Evolutionary conservation across 2,797 vertebrate genomes (phyloP).

Genomic region (Babyrousa celebensis): DNA sequence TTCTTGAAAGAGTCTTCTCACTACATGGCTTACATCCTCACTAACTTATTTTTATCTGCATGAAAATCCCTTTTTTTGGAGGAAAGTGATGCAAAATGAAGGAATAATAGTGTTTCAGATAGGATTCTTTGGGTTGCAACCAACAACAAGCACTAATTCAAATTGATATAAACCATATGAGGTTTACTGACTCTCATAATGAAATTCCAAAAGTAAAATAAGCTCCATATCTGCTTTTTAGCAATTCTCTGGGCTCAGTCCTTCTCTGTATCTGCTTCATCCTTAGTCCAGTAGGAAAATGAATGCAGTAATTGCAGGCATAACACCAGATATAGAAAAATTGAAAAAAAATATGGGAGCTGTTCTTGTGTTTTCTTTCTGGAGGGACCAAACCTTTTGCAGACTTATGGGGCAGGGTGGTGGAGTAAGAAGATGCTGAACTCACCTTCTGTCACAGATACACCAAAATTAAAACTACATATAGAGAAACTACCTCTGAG

Average conservation of each 20-base stretch:
- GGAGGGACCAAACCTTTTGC: background rate
- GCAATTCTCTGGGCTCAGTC: background rate
- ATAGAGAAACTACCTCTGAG: background rate
- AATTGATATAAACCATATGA: slow-evolving; percentile 1
- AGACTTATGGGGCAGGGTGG: background rate
- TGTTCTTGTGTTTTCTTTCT: background rate
- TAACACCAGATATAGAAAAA: background rate
- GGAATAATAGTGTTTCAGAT: background rate
- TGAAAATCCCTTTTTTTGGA: slow-evolving; percentile 29
- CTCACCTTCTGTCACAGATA: background rate
- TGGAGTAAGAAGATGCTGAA: background rate
- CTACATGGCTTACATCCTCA: background rate
- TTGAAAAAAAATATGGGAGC: background rate
- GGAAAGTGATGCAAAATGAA: background rate
- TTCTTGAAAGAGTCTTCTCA: background rate
- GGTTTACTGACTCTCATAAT: background rate
- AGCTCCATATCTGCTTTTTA: background rate
- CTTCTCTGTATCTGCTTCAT: slow-evolving; percentile 16
- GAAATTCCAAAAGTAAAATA: background rate
- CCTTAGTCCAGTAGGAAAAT: background rate
- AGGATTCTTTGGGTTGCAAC: background rate
- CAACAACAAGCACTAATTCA: slow-evolving; percentile 21
- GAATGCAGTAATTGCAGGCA: background rate
- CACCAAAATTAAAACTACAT: background rate
- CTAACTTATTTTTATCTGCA: background rate